phyloP scores from a whole-genome alignment of 2,888 invertebrate genomes.

The Dynastes tityus region DNA sequence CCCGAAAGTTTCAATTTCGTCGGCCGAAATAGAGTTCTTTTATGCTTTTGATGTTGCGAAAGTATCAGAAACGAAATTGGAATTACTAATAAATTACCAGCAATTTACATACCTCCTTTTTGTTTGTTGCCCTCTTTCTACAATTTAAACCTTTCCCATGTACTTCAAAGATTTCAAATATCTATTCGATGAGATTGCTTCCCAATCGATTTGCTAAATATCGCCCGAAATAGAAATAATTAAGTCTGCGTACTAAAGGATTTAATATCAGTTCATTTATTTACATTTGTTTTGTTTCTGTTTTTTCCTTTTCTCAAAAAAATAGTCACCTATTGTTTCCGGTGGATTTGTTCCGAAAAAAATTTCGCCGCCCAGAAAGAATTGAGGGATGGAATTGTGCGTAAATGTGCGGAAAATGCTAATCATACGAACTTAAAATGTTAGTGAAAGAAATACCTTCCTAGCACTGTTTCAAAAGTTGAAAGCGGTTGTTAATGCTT shows the following conservation, averaged over 20 bases:
- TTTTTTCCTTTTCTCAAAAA: neutral
- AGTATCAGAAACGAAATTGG: constrained; percentile 28
- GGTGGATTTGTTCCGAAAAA: no score
- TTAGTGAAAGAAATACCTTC: no score
- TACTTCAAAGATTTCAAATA: constrained; percentile 23
- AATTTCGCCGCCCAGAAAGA: no score
- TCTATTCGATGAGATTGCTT: neutral
- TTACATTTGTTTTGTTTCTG: neutral
- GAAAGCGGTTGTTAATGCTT: no score
- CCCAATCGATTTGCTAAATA: neutral
- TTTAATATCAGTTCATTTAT: no score
- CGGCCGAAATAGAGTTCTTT: constrained; percentile 39
- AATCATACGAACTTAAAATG: no score
- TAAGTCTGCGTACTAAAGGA: neutral
- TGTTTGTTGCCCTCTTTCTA: constrained; percentile 25
- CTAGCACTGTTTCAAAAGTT: no score
- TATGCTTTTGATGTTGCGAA: constrained; percentile 42
- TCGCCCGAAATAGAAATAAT: neutral
- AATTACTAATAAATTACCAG: constrained; percentile 45
- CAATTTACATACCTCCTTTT: constrained; percentile 43
- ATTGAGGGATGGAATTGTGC: no score
- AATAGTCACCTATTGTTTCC: neutral
- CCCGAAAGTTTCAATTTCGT: constrained; percentile 42
- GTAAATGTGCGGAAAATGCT: no score
- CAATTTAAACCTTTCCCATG: constrained; percentile 22